These are phyloP conservation scores for Coracopsis vasa DNA, from an alignment of 2,113 vertebrate species.

Conservation along the genomic window DNA sequence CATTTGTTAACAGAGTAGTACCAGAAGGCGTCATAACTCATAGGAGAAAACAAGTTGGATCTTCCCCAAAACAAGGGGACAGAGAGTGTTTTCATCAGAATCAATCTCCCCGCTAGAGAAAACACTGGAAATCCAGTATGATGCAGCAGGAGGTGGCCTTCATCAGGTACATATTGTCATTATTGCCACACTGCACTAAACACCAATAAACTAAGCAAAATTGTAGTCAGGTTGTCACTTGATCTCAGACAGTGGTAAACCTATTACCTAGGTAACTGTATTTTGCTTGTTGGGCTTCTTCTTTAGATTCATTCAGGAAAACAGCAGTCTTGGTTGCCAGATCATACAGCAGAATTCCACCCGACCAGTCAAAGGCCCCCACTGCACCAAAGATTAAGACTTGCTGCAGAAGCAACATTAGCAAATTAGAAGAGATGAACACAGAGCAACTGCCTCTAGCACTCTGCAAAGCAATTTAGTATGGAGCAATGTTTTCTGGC, in stretches of 20 bases:
- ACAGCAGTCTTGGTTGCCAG: not conserved
- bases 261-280: not conserved
- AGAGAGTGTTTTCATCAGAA: not conserved
- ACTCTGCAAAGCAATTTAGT: not conserved
- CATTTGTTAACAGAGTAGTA: not conserved
- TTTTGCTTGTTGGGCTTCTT: not conserved
- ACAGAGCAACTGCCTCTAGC: not conserved
- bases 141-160: not conserved
- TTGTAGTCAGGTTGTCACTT: not conserved
- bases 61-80: not conserved
- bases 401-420: conserved; percentile 34
- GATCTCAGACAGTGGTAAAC: not conserved
- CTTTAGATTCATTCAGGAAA: not conserved
- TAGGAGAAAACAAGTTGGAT: not conserved
- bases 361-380: not conserved
- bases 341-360: not conserved
- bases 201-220: not conserved
- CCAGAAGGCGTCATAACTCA: not conserved
- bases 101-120: not conserved
- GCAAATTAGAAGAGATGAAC: not conserved
- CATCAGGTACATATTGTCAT: not conserved
- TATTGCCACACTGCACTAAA: not conserved
- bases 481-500: not conserved
- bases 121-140: not conserved
- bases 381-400: not conserved